Evolutionary conservation across 1,140 invertebrate genomes (phyloP), one percentile per base, ranked within the genome.

Genomic region (Scylla paramamosain): DNA sequence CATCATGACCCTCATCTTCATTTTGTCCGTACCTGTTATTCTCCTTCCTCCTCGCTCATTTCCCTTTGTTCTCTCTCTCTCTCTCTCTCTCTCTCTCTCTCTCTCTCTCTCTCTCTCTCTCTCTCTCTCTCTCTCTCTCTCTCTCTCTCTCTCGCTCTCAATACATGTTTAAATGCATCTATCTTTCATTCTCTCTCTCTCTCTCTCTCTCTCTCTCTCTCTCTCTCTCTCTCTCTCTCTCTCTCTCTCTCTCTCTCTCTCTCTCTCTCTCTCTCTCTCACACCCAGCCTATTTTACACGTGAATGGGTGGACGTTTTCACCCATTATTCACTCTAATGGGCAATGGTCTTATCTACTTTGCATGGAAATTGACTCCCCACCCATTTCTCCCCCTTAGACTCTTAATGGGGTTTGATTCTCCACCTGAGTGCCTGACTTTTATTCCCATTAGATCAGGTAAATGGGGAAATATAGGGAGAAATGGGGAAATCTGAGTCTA

Each of bases 71-170:
- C 59, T 92, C 52, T 31, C n/a, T 39, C 59, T 67, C 25, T 59
- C 31, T 77, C 29, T 88, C 86, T 88, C 45, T 88, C 86, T 88
- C 45, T 88, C 86, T 88, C 45, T 88, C 86, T 88, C 45, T 88
- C 91, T 31, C 31, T 28, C 91, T 28, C 25, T 67, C 48, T 92
- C 52, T 77, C 31, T 45, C 52, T 67, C 52, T 77, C n/a, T 92
- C 25, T 32, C 52, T 67, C 52, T 77, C 52, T 31, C 52, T 52
- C 32, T 77, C 31, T 77, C 48, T 91, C 52, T 91, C 52, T 28
- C 29, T 59, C 52, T 31, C 28, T 91, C 28, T 29, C 28, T 77
- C n/a, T 32, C n/a, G 0, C 4, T 6, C 10, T 91, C 10, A 8
- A 14, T 39, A 3, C 31, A 10, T 8, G 25, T 45, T 25, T 32